phyloP scores from a whole-genome alignment of 2,113 vertebrate species.

The Mellivora capensis region DNA sequence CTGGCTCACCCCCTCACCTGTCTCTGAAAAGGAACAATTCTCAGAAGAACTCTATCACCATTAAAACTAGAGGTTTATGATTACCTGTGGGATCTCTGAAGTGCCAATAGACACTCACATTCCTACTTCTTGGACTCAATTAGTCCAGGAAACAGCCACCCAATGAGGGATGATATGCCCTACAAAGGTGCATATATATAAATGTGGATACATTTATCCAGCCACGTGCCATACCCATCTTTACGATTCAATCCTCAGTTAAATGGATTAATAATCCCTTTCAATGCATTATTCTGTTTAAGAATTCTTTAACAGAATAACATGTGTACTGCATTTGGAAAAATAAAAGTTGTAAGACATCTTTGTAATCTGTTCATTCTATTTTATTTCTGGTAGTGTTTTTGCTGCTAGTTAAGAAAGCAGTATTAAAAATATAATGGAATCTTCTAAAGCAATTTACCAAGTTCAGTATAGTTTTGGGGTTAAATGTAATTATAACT shows the following conservation, averaged over 20 bases:
- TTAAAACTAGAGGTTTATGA: background rate
- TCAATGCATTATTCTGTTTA: background rate
- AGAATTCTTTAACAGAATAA: background rate
- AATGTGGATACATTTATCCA: background rate
- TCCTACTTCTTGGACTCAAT: background rate
- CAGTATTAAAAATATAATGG: background rate
- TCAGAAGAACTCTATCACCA: background rate
- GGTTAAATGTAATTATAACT: slow-evolving; percentile 49
- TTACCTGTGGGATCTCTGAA: background rate
- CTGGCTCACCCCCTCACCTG: background rate
- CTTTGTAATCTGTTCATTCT: slow-evolving; percentile 2
- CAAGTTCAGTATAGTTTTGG: background rate
- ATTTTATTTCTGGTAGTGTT: background rate
- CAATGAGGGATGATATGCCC: background rate
- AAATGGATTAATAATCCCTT: background rate
- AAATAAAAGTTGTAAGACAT: background rate
- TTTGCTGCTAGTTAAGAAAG: background rate
- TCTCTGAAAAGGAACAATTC: background rate
- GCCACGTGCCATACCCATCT: background rate
- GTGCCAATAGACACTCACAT: background rate
- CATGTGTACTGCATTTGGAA: background rate
- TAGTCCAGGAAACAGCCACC: background rate
- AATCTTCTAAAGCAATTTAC: slow-evolving; percentile 44
- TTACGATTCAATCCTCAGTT: background rate
- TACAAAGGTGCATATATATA: background rate